Evolutionary conservation across 2,113 vertebrate genomes (phyloP).

Genomic region (Uropsilus gracilis): DNA sequence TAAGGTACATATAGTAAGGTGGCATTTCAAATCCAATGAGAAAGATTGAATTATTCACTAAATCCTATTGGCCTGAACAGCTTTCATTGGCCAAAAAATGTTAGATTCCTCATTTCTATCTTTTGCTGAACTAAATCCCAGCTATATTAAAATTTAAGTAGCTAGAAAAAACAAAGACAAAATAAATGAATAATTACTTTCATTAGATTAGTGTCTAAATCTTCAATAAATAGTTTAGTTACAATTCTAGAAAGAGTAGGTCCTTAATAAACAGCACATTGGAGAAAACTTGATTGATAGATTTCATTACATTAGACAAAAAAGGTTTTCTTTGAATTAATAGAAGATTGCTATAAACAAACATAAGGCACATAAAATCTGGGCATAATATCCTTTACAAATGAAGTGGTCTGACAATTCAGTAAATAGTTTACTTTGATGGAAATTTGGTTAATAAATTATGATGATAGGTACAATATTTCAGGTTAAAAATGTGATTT

Average conservation of each 20-base stretch:
- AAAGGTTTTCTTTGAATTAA: not conserved
- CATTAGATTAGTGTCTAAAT: not conserved
- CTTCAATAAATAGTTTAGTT: not conserved
- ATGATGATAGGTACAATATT: not conserved
- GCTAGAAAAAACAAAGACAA: not conserved
- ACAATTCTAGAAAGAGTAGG: not conserved
- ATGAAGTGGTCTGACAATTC: not conserved
- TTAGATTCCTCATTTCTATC: not conserved
- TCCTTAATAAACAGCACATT: not conserved
- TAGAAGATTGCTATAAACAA: not conserved
- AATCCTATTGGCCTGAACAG: not conserved
- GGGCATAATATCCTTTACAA: not conserved
- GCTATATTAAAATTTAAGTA: not conserved
- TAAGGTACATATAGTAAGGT: not conserved
- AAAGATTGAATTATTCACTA: not conserved
- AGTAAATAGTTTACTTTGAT: not conserved
- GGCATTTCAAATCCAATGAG: not conserved
- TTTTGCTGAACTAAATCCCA: conserved; percentile 4
- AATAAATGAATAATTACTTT: conserved; percentile 16
- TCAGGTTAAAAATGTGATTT: not conserved
- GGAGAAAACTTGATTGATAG: not conserved
- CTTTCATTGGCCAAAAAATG: not conserved
- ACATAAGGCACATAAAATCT: not conserved
- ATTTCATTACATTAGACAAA: not conserved
- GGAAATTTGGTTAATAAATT: not conserved